phyloP scores from a whole-genome alignment of 2,888 invertebrate genomes.

The Hydropsyche betteni region DNA sequence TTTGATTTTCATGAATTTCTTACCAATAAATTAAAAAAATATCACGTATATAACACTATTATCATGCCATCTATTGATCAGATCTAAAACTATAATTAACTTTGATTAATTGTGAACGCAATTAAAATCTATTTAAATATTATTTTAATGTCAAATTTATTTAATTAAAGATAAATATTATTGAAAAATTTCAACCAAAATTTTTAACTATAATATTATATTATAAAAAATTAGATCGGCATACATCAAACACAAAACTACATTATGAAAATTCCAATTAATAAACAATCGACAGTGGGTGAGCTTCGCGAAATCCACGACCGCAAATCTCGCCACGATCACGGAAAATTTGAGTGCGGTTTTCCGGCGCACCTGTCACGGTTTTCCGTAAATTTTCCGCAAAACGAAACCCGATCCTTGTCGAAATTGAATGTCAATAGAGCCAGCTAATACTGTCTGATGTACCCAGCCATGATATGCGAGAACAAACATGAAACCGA shows the following conservation, averaged over 20 bases:
- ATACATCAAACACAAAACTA: not conserved
- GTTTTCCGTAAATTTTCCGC: constrained; percentile 11
- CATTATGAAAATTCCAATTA: not conserved
- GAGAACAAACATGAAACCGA: constrained; percentile 3
- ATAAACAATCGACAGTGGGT: too few species aligned
- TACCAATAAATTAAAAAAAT: not conserved
- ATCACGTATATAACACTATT: not conserved
- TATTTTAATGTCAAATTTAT: too few species aligned
- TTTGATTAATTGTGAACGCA: too few species aligned
- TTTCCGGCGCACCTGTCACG: constrained; percentile 15
- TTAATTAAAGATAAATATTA: not conserved
- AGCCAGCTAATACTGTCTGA: not conserved
- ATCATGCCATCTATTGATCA: not conserved
- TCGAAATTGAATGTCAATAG: constrained; percentile 27
- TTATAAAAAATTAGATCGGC: not conserved
- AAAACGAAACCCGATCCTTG: constrained; percentile 1
- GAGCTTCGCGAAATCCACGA: too few species aligned
- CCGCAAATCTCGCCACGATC: not conserved
- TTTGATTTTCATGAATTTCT: too few species aligned
- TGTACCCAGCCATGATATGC: not conserved
- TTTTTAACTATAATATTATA: too few species aligned
- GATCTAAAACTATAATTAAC: not conserved
- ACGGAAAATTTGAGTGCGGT: not conserved
- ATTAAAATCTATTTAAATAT: too few species aligned
- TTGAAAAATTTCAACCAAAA: not conserved